These are phyloP conservation scores for Pseudoips prasinana DNA, from an alignment of 2,888 invertebrate species.

Conservation along the genomic window DNA sequence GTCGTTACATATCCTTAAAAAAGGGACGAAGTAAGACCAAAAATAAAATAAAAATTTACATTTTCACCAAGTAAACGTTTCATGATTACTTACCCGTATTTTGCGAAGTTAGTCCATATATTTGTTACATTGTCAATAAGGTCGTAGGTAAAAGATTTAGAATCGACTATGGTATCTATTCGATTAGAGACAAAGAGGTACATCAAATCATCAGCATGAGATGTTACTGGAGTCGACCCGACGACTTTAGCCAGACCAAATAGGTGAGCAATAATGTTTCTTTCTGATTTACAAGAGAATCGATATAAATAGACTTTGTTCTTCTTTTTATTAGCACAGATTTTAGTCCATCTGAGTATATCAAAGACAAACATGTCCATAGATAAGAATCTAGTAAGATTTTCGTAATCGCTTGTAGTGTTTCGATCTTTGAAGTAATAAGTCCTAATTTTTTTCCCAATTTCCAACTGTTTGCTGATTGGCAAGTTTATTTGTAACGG, in stretches of 20 bases:
- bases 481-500: constrained; percentile 15
- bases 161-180: constrained; percentile 15
- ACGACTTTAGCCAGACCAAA: constrained; percentile 12
- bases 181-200: constrained; percentile 33
- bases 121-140: constrained; percentile 33
- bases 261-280: constrained; percentile 32
- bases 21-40: too few relatives aligned
- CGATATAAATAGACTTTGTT: constrained; percentile 42
- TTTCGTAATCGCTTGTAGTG: constrained; percentile 20
- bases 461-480: constrained; percentile 20
- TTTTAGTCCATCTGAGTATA: constrained; percentile 31
- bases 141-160: constrained; percentile 22
- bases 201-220: constrained; percentile 35
- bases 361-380: constrained; percentile 24
- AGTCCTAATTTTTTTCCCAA: constrained; percentile 28
- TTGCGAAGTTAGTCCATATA: constrained; percentile 44
- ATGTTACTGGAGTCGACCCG: constrained; percentile 11
- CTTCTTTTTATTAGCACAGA: constrained; percentile 16
- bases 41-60: too few relatives aligned
- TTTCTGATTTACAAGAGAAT: constrained; percentile 42
- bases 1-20: too few relatives aligned
- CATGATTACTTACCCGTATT: constrained; percentile 43
- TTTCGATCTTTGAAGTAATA: constrained; percentile 23
- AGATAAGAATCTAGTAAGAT: constrained; percentile 19
- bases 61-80: too few relatives aligned